A percentile compares a stretch with the other conserved stretches of the same genome.
These are phyloP conservation scores for Engystomops pustulosus DNA, from an alignment of 2,113 vertebrate genomes.

Conservation along the genomic window DNA sequence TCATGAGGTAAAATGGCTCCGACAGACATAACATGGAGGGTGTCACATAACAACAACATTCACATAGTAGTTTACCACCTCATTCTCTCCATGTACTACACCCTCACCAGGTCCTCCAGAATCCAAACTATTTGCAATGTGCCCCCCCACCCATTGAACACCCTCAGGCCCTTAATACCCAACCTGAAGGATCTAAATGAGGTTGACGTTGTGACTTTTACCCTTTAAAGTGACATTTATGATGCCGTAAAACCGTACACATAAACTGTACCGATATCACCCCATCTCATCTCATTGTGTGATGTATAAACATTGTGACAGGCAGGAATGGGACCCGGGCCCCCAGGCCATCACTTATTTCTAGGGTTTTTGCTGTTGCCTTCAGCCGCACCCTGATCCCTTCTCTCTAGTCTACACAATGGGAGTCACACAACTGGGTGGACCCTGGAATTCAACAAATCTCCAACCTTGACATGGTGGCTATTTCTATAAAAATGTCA, in stretches of 20 bases:
- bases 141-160: too few relatives aligned
- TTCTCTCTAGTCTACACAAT: background rate
- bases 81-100: too few relatives aligned
- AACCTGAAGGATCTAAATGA: too few relatives aligned
- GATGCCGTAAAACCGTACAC: too few relatives aligned
- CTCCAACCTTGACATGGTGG: background rate
- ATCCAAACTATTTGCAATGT: too few relatives aligned
- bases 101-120: too few relatives aligned
- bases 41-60: too few relatives aligned
- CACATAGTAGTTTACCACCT: too few relatives aligned
- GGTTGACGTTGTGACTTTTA: too few relatives aligned
- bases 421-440: background rate
- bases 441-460: constrained; percentile 13
- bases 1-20: too few relatives aligned
- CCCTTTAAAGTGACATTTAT: background rate
- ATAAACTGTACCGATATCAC: background rate
- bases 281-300: background rate
- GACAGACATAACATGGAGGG: too few relatives aligned
- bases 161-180: too few relatives aligned
- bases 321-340: background rate
- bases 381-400: background rate
- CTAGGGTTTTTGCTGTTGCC: background rate
- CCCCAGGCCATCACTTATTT: background rate
- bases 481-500: background rate
- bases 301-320: background rate